Evolutionary conservation across 2,113 vertebrate species (phyloP).

Genomic region (Colaptes auratus): DNA sequence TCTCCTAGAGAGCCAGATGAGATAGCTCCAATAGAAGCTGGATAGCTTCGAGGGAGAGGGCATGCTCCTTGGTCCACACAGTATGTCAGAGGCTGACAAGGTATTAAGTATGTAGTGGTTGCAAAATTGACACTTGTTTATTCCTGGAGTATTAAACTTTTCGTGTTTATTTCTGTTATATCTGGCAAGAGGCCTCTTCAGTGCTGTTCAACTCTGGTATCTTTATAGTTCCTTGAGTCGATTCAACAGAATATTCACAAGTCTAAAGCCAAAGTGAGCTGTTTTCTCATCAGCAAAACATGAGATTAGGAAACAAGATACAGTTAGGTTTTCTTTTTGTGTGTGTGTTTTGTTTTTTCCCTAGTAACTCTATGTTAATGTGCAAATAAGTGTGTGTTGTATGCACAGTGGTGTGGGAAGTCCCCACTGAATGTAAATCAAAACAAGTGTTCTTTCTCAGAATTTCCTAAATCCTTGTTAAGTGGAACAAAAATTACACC

Average conservation of each 20-base stretch:
- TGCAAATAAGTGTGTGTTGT: neutral
- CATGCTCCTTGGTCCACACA: neutral
- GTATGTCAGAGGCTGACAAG: constrained; percentile 8
- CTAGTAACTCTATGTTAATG: neutral
- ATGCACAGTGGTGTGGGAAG: accelerated
- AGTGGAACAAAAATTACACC: constrained; percentile 6
- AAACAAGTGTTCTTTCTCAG: neutral
- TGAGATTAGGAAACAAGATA: neutral
- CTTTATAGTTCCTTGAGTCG: constrained; percentile 60
- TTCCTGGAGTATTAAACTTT: constrained; percentile 66
- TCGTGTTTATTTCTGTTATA: constrained; percentile 69
- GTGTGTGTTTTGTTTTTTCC: neutral
- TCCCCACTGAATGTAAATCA: neutral
- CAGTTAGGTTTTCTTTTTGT: constrained; percentile 7
- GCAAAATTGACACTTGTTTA: constrained; percentile 40
- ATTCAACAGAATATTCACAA: constrained; percentile 64
- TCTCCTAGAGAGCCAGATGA: neutral
- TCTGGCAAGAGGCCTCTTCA: constrained; percentile 68
- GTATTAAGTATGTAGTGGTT: constrained; percentile 33
- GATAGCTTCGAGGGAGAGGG: neutral
- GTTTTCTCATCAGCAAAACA: constrained; percentile 37
- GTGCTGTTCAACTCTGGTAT: constrained; percentile 46
- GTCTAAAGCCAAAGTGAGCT: constrained; percentile 14
- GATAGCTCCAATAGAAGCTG: neutral
- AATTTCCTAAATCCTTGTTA: neutral